Conservation (phyloP, 2,113 vertebrate species). For the Corydoras maculifer region DNA sequence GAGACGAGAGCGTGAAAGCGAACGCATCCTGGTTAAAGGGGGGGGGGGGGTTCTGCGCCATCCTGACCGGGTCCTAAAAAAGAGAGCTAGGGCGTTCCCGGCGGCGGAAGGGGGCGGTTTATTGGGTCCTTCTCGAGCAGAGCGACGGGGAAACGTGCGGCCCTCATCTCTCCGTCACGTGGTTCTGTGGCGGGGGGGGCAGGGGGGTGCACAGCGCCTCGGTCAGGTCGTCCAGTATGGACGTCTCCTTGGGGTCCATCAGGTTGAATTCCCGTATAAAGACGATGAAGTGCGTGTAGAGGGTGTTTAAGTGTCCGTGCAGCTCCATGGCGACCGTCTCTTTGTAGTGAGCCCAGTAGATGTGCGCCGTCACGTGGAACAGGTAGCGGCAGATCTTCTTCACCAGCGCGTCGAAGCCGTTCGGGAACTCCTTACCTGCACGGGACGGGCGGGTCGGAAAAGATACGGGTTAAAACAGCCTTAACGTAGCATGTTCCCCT, state of each 20-base stretch:
- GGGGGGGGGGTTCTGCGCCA: constrained; percentile 53
- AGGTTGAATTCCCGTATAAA: constrained; percentile 98
- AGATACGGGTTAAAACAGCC: background rate
- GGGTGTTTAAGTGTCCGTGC: constrained; percentile 97
- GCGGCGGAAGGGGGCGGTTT: constrained; percentile 59
- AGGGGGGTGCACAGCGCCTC: constrained; percentile 82
- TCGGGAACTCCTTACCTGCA: constrained; percentile 93
- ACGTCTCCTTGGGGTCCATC: constrained; percentile 97
- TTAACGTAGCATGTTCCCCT: background rate
- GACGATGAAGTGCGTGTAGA: constrained; percentile 96
- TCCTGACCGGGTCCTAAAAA: constrained; percentile 41
- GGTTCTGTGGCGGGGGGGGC: constrained; percentile 43
- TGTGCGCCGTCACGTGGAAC: constrained; percentile 95
- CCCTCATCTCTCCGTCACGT: constrained; percentile 45
- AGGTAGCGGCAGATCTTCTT: constrained; percentile 96
- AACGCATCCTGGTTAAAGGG: constrained; percentile 34
- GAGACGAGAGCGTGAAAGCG: constrained; percentile 4
- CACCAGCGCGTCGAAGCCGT: constrained; percentile 91
- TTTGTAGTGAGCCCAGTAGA: constrained; percentile 98
- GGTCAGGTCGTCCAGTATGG: constrained; percentile 96
- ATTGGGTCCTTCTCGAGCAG: constrained; percentile 51
- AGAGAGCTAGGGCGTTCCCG: constrained; percentile 53
- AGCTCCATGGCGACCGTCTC: constrained; percentile 94
- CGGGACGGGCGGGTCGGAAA: constrained; percentile 10
- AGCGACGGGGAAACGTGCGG: constrained; percentile 31